Base-by-base conservation (phyloP, 2,888 invertebrate genomes). In the Cactoblastis cactorum region DNA sequence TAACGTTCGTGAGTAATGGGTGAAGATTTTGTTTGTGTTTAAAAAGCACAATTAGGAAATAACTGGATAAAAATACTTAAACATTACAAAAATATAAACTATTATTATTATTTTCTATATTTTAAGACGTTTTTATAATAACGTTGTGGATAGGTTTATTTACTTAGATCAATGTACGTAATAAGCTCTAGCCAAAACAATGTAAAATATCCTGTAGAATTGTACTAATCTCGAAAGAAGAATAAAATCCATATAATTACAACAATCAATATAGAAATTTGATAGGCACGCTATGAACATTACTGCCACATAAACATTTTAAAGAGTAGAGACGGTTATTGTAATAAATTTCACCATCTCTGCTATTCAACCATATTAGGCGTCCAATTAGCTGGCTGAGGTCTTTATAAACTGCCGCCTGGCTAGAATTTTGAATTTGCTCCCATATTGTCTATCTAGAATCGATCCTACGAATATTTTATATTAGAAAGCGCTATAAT, bases 301-400 rank as follows among this genome's bases (percentile, higher is more conserved):
- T 22, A 19, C 12, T 3, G 24, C 28, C 28, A 28, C 28, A 28
- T 45, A 34, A 46, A 46, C 14, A 34, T 46, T 46, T 46, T 45
- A 45, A 9, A 19, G 19, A 41, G 33, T 38, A 39, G 37, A 37
- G 41, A 49, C 43, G 45, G 28, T 47, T 50, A 38, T 34, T 35
- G 54, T 49, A 54, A 50, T 53, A 47, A 53, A 53, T 53, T 49
- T 53, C 37, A 46, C 50, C 45, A 34, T 47, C 45, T 45, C 50
- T 56, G 50, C 50, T 48, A 55, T 56, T 58, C 56, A 63, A 56
- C 69, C 64, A 61, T 68, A 77, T 74, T 71, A 71, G 70, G 68
- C 51, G 69, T 73, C 72, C 71, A 78, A 80, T 80, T 80, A 76
- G 71, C 67, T 63, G 73, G 71, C 69, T 78, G 70, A 77, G 74